Percentiles rank a stretch among this genome's conserved stretches.
phyloP scores from a whole-genome alignment of 2,113 vertebrate species.

The Carettochelys insculpta region DNA sequence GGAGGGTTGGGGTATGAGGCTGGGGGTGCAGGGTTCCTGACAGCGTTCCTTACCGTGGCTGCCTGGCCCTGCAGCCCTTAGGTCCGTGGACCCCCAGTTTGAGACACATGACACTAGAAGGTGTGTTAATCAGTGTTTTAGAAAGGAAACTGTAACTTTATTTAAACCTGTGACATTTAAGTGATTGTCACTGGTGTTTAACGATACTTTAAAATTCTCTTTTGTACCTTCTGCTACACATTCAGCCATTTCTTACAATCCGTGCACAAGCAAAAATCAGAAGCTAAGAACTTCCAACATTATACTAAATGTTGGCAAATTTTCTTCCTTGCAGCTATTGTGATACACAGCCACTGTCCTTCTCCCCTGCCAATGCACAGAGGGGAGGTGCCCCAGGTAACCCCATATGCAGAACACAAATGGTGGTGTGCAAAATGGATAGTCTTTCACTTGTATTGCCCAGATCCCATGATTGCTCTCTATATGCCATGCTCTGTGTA shows the following conservation, averaged over 20 bases:
- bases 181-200: neutral
- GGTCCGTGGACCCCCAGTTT: no score
- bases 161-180: neutral
- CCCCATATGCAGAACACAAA: fast-evolving
- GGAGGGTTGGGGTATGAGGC: no score
- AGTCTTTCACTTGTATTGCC: neutral
- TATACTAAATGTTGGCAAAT: neutral
- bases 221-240: neutral
- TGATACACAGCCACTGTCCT: fast-evolving
- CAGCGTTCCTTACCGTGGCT: no score
- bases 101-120: neutral
- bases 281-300: neutral
- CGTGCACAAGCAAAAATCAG: neutral
- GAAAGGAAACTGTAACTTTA: neutral
- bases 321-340: fast-evolving
- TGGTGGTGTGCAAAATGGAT: neutral
- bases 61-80: no score
- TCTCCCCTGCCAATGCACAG: neutral
- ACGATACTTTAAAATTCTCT: neutral
- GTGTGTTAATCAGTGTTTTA: neutral
- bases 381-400: neutral
- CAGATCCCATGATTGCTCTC: neutral
- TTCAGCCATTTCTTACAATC: neutral
- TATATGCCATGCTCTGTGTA: neutral
- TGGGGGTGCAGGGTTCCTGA: no score